Percentiles rank a stretch among this genome's conserved stretches.
Conservation (phyloP, 2,888 invertebrate genomes). For the Dryococelus australis region DNA sequence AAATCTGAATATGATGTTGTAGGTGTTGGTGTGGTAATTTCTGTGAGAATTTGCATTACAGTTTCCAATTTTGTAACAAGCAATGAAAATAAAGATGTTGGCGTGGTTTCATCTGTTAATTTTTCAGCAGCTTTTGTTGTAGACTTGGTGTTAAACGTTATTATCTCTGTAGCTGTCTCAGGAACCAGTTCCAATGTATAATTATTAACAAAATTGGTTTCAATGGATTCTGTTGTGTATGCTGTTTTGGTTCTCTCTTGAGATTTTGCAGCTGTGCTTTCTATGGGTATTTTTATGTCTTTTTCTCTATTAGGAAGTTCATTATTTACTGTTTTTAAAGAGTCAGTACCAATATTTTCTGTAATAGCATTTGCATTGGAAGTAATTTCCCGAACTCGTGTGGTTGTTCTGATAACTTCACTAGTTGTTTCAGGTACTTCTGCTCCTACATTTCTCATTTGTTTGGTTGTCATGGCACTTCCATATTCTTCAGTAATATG, state of each 20-base stretch:
- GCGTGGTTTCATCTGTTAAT: slow-evolving; percentile 20
- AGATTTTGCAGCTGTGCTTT: neutral
- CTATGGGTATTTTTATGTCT: neutral
- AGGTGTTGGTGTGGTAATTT: neutral
- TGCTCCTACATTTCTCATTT: neutral
- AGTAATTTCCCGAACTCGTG: slow-evolving; percentile 25
- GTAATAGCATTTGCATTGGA: slow-evolving; percentile 13
- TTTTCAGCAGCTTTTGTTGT: neutral
- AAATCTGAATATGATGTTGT: neutral
- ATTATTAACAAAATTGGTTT: slow-evolving; percentile 39
- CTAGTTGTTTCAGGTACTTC: neutral
- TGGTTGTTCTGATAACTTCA: neutral
- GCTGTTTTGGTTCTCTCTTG: neutral
- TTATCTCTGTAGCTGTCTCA: slow-evolving; percentile 20
- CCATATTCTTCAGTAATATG: neutral
- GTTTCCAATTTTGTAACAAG: slow-evolving; percentile 9
- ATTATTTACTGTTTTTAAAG: neutral
- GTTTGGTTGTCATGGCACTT: neutral
- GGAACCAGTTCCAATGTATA: slow-evolving; percentile 25
- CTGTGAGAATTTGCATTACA: neutral
- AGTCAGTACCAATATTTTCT: slow-evolving; percentile 19
- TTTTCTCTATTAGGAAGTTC: slow-evolving; percentile 31
- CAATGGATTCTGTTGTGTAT: slow-evolving; percentile 34
- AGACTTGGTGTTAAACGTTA: neutral
- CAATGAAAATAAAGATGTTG: neutral